A percentile compares a stretch with the other conserved stretches of the same genome.
These are phyloP conservation scores for Brenthis hecate DNA, from an alignment of 2,888 invertebrate species.

Conservation along the genomic window DNA sequence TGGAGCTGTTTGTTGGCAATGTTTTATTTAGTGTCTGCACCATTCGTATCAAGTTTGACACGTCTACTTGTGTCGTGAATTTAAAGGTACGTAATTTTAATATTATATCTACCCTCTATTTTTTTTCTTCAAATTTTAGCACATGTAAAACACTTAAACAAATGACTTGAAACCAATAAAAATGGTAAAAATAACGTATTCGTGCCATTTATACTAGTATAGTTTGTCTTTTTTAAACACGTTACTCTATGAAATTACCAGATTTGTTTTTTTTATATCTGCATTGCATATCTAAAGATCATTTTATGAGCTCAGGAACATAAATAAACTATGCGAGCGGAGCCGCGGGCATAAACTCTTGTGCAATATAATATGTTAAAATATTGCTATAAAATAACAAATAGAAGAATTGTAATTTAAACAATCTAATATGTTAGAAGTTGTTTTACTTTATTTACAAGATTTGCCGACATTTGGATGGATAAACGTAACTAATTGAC, in stretches of 20 bases:
- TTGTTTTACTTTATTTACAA: constrained; percentile 9
- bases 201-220: too few relatives aligned
- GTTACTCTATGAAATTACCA: too few relatives aligned
- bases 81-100: constrained; percentile 1
- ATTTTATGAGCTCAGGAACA: too few relatives aligned
- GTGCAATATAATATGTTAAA: not conserved
- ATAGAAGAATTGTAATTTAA: not conserved
- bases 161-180: too few relatives aligned
- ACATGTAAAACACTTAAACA: too few relatives aligned
- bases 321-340: too few relatives aligned
- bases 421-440: constrained; percentile 4
- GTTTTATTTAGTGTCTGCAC: constrained; percentile 26
- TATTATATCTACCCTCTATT: too few relatives aligned
- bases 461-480: constrained; percentile 16
- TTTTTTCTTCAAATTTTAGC: too few relatives aligned
- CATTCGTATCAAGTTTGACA: constrained; percentile 29
- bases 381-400: not conserved
- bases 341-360: not conserved
- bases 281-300: too few relatives aligned
- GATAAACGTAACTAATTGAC: constrained; percentile 27
- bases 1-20: constrained; percentile 7
- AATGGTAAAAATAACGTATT: too few relatives aligned
- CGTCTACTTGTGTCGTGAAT: constrained; percentile 16
- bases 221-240: too few relatives aligned
- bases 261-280: too few relatives aligned